These are phyloP conservation scores for Paragorgia papillata DNA, from an alignment of 92 coral and sea anemone species.

Conservation along the genomic window DNA sequence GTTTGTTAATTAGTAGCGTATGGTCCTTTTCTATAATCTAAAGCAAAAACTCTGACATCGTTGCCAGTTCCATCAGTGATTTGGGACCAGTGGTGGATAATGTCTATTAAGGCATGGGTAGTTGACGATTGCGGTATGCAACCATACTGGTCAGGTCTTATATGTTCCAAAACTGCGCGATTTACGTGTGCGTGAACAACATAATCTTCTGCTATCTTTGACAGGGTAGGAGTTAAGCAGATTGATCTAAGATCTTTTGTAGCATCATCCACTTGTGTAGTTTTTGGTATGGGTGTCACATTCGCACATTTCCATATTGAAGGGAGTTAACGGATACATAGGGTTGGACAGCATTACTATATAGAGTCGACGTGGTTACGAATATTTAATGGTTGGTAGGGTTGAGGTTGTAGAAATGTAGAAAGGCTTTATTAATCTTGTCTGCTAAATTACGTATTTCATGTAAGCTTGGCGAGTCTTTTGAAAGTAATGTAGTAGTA, in stretches of 20 bases:
- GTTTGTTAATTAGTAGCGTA: too few relatives aligned
- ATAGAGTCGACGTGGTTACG: conserved; percentile 8
- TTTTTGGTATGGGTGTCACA: too few relatives aligned
- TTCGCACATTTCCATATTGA: too few relatives aligned
- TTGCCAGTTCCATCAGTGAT: conserved; percentile 18
- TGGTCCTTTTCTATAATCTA: conserved; percentile 13
- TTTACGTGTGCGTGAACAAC: background rate
- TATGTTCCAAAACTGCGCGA: background rate
- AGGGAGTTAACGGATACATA: too few relatives aligned
- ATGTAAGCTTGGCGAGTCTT: background rate
- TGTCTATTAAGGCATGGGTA: too few relatives aligned
- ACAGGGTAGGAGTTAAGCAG: conserved; percentile 1
- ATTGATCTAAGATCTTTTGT: background rate
- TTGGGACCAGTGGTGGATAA: conserved; percentile 18
- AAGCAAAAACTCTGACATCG: conserved; percentile 23
- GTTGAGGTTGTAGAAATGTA: conserved; percentile 44
- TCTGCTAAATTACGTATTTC: too few relatives aligned
- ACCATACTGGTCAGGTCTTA: background rate
- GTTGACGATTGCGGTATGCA: too few relatives aligned
- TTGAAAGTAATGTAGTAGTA: conserved; percentile 21
- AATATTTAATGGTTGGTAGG: conserved; percentile 21
- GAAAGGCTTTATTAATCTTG: background rate
- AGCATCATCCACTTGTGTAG: too few relatives aligned
- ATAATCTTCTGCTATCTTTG: conserved; percentile 7
- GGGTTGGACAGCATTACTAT: background rate